A percentile compares a stretch with the other conserved stretches of the same genome.
Evolutionary conservation across 2,888 invertebrate genomes (phyloP).

Genomic region (Drosophila fungiperda): DNA sequence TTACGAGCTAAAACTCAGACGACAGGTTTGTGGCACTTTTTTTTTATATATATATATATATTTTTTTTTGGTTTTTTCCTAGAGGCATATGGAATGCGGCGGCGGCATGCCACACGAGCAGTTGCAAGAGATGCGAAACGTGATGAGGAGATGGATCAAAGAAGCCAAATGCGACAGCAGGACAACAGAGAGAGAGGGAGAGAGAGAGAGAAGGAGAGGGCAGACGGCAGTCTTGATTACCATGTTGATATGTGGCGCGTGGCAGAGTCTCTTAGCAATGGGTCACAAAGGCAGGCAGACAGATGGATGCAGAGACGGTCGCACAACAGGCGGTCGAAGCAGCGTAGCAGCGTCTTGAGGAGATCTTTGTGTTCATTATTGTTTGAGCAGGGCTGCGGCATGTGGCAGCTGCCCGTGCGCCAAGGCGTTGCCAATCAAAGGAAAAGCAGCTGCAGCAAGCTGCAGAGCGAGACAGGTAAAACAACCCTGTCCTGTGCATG

Average conservation of each 20-base stretch:
- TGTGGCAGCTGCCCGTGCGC: slow-evolving; percentile 80
- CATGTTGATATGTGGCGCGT: slow-evolving; percentile 83
- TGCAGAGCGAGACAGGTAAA: slow-evolving; percentile 57
- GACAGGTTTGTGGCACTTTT: slow-evolving; percentile 42
- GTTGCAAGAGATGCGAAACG: slow-evolving; percentile 56
- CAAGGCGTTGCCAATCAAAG: slow-evolving; percentile 41
- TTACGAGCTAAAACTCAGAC: slow-evolving; percentile 32
- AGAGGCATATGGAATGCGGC: slow-evolving; percentile 51
- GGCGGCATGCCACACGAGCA: slow-evolving; percentile 63
- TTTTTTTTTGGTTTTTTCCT: slow-evolving; percentile 21
- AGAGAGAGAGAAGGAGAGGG: slow-evolving; percentile 10
- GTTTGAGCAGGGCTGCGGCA: slow-evolving; percentile 69
- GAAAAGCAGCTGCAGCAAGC: slow-evolving; percentile 56
- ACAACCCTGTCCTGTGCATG: slow-evolving; percentile 55
- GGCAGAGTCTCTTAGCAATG: slow-evolving; percentile 60
- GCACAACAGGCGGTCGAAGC: slow-evolving; percentile 52
- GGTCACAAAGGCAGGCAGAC: slow-evolving; percentile 12
- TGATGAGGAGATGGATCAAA: slow-evolving; percentile 41
- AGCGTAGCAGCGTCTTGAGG: slow-evolving; percentile 23
- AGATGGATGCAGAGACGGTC: slow-evolving; percentile 42
- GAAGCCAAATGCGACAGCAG: slow-evolving; percentile 53
- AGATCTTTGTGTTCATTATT: slow-evolving; percentile 43
- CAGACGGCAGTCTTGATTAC: slow-evolving; percentile 65
- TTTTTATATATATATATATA: no score
- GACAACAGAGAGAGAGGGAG: slow-evolving; percentile 29